Evolutionary conservation across 1,140 invertebrate genomes (phyloP), one percentile per base, ranked within the genome.

Genomic region (Pollicipes pollicipes): DNA sequence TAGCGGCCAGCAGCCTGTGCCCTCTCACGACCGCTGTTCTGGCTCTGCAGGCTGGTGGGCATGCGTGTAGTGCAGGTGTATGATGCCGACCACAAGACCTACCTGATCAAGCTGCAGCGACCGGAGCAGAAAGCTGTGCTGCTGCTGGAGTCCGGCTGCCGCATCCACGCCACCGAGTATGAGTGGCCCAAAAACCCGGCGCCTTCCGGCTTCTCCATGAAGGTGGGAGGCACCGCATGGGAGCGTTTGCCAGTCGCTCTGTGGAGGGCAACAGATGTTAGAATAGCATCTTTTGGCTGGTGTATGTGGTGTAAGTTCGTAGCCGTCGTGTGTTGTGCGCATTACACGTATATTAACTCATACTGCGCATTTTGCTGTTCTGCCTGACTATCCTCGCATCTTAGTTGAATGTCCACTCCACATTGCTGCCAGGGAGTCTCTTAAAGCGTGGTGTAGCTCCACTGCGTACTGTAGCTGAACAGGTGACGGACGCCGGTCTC

Each of bases 11-110:
- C 24, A 13, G 24, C 21, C 24, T 64, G 27, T n/a, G 24, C 21
- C 63, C 4, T 21, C 10, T n/a, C 24, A n/a, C 27, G 3, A 45
- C 27, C 26, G 6, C 63, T 16, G 6, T 64, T 21, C 24, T 8
- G 3, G 24, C 27, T 64, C 24, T 21, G 71, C 77, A 95, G 91
- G 75, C 82, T 92, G 70, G 81, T 94, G 75, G 93, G 95, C 31
- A 90, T 96, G 88, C 83, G 97, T 77, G 91, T 99, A 0, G 90
- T 92, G 78, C 96, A 99, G 82, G 87, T 99, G 27, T 99, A 99
- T 82, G 97, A 99, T 80, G 88, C 99, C 71, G 95, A 99, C 80
- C 88, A 90, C 78, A 96, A 94, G 80, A 97, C 94, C 0, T 99
- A 98, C 82, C 84, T 99, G 16, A 90, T 99, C 73, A 87, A 91